A percentile compares a stretch with the other conserved stretches of the same genome.
These are phyloP conservation scores for Lepidocolaptes lacrymiger DNA, from an alignment of 2,797 vertebrate genomes.

Conservation along the genomic window DNA sequence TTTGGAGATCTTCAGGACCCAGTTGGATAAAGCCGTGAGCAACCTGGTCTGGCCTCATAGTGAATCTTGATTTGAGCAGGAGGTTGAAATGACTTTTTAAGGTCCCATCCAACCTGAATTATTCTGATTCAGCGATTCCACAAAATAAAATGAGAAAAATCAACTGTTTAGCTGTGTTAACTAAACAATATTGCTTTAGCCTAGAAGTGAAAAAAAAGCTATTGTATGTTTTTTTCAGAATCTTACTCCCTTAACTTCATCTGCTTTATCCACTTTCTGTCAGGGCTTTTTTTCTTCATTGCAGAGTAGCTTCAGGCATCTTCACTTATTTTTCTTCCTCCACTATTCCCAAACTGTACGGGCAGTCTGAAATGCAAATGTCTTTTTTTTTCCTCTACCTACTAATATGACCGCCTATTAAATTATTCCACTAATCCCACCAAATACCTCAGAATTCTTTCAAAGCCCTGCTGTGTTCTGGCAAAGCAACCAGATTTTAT, in stretches of 20 bases:
- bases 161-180: neutral
- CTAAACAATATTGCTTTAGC: neutral
- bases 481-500: neutral
- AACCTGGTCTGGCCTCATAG: neutral
- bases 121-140: neutral
- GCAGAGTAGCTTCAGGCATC: slow-evolving; percentile 11
- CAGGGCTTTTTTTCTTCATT: neutral
- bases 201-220: neutral
- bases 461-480: neutral
- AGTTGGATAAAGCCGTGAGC: neutral
- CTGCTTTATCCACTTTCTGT: neutral
- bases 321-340: slow-evolving; percentile 5
- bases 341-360: neutral
- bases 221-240: neutral
- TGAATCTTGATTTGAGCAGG: neutral
- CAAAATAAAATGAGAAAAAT: neutral
- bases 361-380: slow-evolving; percentile 22
- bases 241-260: neutral
- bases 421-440: neutral
- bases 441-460: slow-evolving; percentile 1
- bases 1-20: neutral
- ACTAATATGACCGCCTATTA: neutral
- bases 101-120: neutral
- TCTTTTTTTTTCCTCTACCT: neutral
- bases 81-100: neutral